These are phyloP conservation scores for Epistrophella euchroma DNA, from an alignment of 2,888 invertebrate genomes.

Conservation along the genomic window DNA sequence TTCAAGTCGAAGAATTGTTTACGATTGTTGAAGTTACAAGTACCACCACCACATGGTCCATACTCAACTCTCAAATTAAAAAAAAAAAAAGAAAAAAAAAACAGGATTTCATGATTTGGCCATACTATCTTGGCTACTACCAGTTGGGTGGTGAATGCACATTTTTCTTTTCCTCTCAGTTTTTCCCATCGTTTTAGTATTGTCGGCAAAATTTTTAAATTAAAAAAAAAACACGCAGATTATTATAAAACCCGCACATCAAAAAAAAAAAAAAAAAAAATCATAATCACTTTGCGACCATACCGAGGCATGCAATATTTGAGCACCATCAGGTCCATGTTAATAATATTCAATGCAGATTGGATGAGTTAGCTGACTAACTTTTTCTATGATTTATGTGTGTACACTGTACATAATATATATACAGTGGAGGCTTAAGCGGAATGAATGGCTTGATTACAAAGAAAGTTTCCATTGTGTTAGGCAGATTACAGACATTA, in stretches of 20 bases:
- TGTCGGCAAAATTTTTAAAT: conserved; percentile 15
- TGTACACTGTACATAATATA: not conserved
- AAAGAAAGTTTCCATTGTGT: conserved; percentile 69
- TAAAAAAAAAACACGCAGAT: conserved; percentile 17
- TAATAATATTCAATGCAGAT: conserved; percentile 27
- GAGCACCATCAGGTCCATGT: conserved; percentile 9
- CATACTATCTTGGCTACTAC: conserved; percentile 26
- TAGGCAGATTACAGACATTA: conserved; percentile 46
- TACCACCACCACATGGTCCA: conserved; percentile 23
- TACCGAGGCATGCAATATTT: conserved; percentile 38
- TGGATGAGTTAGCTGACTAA: conserved; percentile 20
- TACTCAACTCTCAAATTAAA: conserved; percentile 11
- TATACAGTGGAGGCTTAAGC: not conserved
- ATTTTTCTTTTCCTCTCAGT: conserved; percentile 31
- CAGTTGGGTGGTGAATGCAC: conserved; percentile 58
- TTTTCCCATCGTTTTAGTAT: conserved; percentile 53
- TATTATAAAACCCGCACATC: conserved; percentile 54
- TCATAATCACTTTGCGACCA: conserved; percentile 57
- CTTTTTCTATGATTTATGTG: conserved; percentile 57
- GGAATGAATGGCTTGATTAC: conserved; percentile 59
- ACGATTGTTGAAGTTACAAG: conserved; percentile 27
- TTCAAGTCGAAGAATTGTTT: conserved; percentile 49
- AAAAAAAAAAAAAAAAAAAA: conserved; percentile 11
- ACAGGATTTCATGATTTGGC: conserved; percentile 58
- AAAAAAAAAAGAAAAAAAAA: too few relatives aligned